Evolutionary conservation across 2,797 vertebrate species (phyloP), one percentile per base, ranked within the genome.

Genomic region (Hippocampus kuda): DNA sequence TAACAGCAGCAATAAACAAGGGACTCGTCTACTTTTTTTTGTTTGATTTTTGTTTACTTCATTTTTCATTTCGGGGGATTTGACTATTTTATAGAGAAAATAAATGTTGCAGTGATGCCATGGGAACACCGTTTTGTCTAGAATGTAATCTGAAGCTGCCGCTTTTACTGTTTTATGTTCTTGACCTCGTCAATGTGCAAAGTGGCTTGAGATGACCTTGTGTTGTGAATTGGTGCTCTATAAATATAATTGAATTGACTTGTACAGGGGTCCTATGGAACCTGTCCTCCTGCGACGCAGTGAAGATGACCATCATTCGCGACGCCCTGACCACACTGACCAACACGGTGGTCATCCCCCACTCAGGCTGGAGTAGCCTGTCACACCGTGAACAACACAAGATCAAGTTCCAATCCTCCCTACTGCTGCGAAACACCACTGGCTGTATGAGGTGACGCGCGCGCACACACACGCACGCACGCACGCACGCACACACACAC

Each of bases 241-340:
- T 53, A 10, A 54, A 54, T n/a, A 54, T 2, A 54, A 54, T 11
- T 12, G 9, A 56, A 11, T 56, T 24, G 53, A 12, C n/a, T 24
- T 56, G 3, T 13, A 11, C 53, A 99, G 97, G 97, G n/a, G 95
- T 99, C 78, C 91, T 99, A 75, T 99, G 97, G 97, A 99, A 99
- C 90, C 88, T 99, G 68, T 99, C 97, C 1, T 99, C 97, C 0
- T 99, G 97, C 7, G 97, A 99, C 69, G 93, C 95, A 0, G 96
- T 96, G 68, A 99, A 99, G 90, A 98, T 99, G 97, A 95, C 95
- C 77, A 98, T 99, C 89, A 93, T 98, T 71, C 92, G 95, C 1
- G 96, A 98, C 0, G 94, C 96, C 34, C 90, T 99, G 60, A 88
- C 87, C 51, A 94, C 93, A 0, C 89, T 99, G 54, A 98, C 95